Evolutionary conservation across 2,888 invertebrate species (phyloP), one percentile per base, ranked within the genome.

Genomic region (Xanthorhoe spadicearia): DNA sequence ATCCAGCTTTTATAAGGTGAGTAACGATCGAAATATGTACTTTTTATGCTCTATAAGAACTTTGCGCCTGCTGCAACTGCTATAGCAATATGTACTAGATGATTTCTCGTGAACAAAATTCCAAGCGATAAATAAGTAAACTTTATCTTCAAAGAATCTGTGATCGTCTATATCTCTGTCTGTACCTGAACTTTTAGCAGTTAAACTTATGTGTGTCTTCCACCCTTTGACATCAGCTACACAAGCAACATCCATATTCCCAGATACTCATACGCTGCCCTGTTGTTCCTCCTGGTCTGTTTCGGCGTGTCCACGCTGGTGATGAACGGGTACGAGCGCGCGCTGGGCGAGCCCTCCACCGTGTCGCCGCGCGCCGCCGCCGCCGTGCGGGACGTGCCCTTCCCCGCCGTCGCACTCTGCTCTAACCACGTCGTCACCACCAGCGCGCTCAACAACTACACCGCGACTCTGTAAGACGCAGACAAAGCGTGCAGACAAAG

Each of bases 361-460:
- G 55, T 68, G 50, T 17, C 32, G 46, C 59, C 17, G 52, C 28
- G 4, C 5, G 52, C 19, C 15, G 46, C n/a, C n/a, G n/a, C 1
- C 62, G 18, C 48, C 35, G 35, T 55, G 10, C 46, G 13, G 15
- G 54, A 55, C 53, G 82, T 95, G 13, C 85, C 90, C 71, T 95
- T 95, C 88, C 95, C 95, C 9, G 95, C 90, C 0, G 86, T 95
- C 49, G 94, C 94, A 5, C 87, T 95, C 71, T 95, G 95, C 81
- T 75, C 73, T 62, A 73, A 54, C 54, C 60, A 53, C 60, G 10
- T 66, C 46, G 54, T 66, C 53, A 38, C 62, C 9, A 17, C 43
- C 10, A 46, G 7, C 0, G 23, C 64, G 32, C 60, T 70, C 13
- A 0, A 10, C 9, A 17, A 64, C 2, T 64, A 55, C 38, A 51